Evolutionary conservation across 2,888 invertebrate genomes (phyloP), one percentile per base, ranked within the genome.

Genomic region (Pollenia labialis): DNA sequence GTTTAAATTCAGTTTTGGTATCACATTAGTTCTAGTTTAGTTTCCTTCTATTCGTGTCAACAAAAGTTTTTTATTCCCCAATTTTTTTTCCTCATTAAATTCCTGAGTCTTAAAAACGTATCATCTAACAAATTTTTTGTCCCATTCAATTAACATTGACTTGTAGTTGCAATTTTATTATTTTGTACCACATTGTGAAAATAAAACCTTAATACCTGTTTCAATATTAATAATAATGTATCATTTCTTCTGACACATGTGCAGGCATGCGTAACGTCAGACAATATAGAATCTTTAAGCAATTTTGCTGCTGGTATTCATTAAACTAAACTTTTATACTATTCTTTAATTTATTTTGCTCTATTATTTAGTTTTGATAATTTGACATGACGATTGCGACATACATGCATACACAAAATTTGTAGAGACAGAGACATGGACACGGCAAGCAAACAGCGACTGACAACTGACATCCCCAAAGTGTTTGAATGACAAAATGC

Each of bases 351-450:
- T 32, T 32, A 32, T 32, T 23, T 14, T 32, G 4, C 62, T 68
- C 44, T 46, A 40, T 74, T 69, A 60, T 68, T 66, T 66, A 84
- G 60, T 87, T 84, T 81, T 84, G 50, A 77, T 87, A 87, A 84
- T 84, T 77, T 77, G 84, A 77, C 84, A 84, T 74, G 81, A 87
- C 87, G 76, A 68, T 84, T 80, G 84, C 68, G 62, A 74, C 79
- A 82, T 18, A 81, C 8, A 69, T 68, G 42, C 50, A 50, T 8
- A 32, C 32, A 32, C 32, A 32, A 4, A 32, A 32, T 32, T 4
- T 32, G 32, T 32, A 52, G 11, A 42, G 56, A 62, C 46, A 46
- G 46, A 76, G 46, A 76, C 18, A 50, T 16, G 12, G 32, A 44
- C 46, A 32, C 18, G 48, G 46, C 16, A n/a, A 60, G 66, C 52